Base-by-base conservation (phyloP, 2,888 invertebrate genomes). In the Acronicta psi region DNA sequence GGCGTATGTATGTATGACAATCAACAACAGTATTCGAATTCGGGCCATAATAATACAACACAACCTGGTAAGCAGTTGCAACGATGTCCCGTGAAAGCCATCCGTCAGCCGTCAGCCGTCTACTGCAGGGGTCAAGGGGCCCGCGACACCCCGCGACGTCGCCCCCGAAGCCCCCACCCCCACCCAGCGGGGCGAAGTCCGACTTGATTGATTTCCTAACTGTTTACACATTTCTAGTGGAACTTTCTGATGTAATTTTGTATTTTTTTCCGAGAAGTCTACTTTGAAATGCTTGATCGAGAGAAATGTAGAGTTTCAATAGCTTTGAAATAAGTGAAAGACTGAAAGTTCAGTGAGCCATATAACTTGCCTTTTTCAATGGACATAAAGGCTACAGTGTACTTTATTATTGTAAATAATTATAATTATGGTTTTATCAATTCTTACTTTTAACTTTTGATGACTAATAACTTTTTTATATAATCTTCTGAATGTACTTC, bases 161-260 rank as follows among this genome's bases (percentile, higher is more conserved):
- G 36, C 61, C 64, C 40, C 58, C 43, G 40, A 16, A 7, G 17
- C 55, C 59, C 63, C 52, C 59, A 25, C 47, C 59, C 50, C 65
- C 62, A 56, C 58, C 68, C 78, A 78, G 41, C 61, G 54, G 63
- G 57, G 46, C 57, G 53, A 67, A 67, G 74, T 74, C 75, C 86
- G 84, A 88, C 88, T 90, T 91, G 92, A 92, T 94, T 93, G 93
- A 94, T 94, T 93, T 91, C 90, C 61, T 68, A 60, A 62, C 73
- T 75, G 75, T 77, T 75, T 77, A 75, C 75, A 76, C 65, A 70
- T 68, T 75, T 70, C 70, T 64, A 77, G 53, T 67, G 52, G 57
- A 75, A 77, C 65, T 73, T 69, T 68, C 40, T 64, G 64, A 63
- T 69, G 64, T 69, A 51, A 73, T 68, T 71, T 60, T 59, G 66